These are phyloP conservation scores for Miichthys miiuy DNA, from an alignment of 2,797 vertebrate genomes.

Conservation along the genomic window DNA sequence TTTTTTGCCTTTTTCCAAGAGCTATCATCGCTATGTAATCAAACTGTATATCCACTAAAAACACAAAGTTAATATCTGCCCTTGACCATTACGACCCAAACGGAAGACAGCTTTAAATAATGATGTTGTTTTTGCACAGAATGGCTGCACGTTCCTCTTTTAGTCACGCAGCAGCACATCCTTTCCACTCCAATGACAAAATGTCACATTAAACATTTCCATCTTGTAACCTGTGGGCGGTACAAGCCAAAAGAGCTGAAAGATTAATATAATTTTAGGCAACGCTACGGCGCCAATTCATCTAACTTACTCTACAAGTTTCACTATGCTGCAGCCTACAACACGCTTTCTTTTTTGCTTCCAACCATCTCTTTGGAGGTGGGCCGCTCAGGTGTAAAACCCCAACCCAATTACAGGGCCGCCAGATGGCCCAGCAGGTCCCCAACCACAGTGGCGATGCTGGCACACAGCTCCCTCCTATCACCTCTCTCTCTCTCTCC, in stretches of 20 bases:
- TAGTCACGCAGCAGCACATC: constrained; percentile 15
- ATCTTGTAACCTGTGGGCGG: constrained; percentile 5
- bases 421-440: constrained; percentile 85
- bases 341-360: constrained; percentile 20
- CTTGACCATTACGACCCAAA: constrained; percentile 35
- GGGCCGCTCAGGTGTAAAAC: constrained; percentile 82
- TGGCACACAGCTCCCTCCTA: constrained; percentile 62
- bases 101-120: constrained; percentile 48
- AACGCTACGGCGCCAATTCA: background rate
- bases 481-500: constrained; percentile 58
- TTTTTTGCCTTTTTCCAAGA: constrained; percentile 54
- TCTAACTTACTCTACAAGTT: constrained; percentile 17
- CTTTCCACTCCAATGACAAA: constrained; percentile 22
- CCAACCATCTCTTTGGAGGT: constrained; percentile 59
- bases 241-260: constrained; percentile 2
- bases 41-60: constrained; percentile 32
- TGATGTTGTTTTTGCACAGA: constrained; percentile 44
- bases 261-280: background rate
- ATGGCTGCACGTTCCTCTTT: constrained; percentile 27
- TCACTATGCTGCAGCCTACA: constrained; percentile 15
- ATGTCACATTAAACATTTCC: constrained; percentile 22
- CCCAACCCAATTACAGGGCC: constrained; percentile 84
- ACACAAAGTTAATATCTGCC: constrained; percentile 47
- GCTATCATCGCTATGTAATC: constrained; percentile 60
- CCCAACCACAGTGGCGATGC: constrained; percentile 69